phyloP scores from a whole-genome alignment of 2,888 invertebrate genomes.

The Onchidella celtica region DNA sequence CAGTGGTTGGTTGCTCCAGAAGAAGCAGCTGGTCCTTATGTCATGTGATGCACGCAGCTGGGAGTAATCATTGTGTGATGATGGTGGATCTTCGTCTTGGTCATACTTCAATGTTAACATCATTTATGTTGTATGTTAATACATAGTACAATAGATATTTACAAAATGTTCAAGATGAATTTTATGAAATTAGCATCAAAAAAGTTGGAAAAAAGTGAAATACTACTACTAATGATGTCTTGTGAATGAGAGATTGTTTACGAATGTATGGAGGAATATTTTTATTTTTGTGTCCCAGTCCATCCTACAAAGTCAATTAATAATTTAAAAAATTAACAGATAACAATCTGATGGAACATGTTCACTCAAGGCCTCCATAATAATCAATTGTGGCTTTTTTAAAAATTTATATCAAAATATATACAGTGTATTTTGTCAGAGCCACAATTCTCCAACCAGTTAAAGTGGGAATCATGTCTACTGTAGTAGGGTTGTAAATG shows the following conservation, averaged over 20 bases:
- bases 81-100: conserved; percentile 13
- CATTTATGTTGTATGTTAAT: conserved; percentile 35
- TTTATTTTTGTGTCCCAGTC: background rate
- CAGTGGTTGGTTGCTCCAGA: background rate
- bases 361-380: too few species aligned
- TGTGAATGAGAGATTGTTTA: conserved; percentile 3
- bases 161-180: background rate
- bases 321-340: too few species aligned
- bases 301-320: too few species aligned
- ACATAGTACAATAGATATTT: conserved; percentile 26
- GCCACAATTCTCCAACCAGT: too few species aligned
- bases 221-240: conserved; percentile 28
- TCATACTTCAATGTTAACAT: conserved; percentile 15
- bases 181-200: background rate
- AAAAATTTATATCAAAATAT: too few species aligned
- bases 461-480: too few species aligned
- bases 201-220: background rate
- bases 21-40: background rate
- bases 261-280: background rate
- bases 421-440: too few species aligned
- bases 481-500: too few species aligned
- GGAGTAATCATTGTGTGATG: conserved; percentile 21
- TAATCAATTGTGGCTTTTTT: too few species aligned
- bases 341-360: too few species aligned
- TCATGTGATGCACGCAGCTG: background rate